phyloP scores from a whole-genome alignment of 2,888 invertebrate genomes.

The Leptinotarsa peninsularis region DNA sequence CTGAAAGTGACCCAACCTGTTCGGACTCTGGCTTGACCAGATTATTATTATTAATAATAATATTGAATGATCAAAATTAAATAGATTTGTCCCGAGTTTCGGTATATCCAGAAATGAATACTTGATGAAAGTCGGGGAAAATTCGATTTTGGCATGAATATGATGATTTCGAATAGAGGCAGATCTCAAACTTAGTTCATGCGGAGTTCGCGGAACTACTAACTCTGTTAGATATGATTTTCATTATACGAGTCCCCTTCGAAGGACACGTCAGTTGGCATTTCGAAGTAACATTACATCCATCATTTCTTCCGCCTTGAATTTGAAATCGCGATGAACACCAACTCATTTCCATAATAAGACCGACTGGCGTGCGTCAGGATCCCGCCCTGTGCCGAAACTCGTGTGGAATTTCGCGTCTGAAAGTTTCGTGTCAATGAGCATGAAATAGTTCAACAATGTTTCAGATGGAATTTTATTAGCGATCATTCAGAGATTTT shows the following conservation, averaged over 20 bases:
- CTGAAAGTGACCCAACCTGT: no score
- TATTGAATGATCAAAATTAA: no score
- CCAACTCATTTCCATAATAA: background rate
- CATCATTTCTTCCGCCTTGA: background rate
- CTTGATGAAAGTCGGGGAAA: background rate
- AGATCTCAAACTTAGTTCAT: background rate
- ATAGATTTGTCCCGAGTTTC: no score
- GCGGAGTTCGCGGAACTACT: background rate
- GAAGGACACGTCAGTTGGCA: background rate
- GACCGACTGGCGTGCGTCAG: background rate
- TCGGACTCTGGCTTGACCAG: no score
- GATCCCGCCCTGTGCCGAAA: background rate
- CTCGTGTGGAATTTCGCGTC: background rate
- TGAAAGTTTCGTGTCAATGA: background rate
- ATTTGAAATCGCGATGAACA: background rate
- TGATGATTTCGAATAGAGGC: background rate
- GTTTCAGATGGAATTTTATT: conserved; percentile 11
- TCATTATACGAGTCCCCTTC: background rate
- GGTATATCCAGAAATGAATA: no score
- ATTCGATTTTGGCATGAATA: background rate
- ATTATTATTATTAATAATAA: no score
- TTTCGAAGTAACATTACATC: background rate
- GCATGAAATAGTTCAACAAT: background rate
- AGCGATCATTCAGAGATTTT: background rate
- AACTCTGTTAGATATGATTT: background rate